Conservation (phyloP, 2,113 vertebrate species). For the Tenrec ecaudatus region DNA sequence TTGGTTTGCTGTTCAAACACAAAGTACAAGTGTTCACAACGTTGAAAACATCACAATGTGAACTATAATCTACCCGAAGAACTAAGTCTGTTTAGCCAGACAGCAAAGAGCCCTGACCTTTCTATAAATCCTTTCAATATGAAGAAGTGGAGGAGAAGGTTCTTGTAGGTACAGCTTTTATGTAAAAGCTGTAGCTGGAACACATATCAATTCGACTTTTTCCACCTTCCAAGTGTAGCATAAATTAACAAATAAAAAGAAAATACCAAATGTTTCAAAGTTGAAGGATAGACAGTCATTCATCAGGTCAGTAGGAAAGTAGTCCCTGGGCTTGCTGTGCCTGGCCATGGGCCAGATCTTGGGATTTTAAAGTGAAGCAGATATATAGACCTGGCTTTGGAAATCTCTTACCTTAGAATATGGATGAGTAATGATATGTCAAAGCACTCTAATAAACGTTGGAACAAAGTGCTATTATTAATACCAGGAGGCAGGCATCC, state of each 20-base stretch:
- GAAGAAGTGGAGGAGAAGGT: not conserved
- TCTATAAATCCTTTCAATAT: slow-evolving; percentile 11
- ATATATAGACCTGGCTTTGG: not conserved
- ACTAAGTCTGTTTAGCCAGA: not conserved
- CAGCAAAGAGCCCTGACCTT: not conserved
- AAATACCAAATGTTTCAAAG: not conserved
- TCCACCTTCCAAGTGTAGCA: not conserved
- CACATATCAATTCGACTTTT: not conserved
- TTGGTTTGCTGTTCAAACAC: not conserved
- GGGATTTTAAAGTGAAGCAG: not conserved
- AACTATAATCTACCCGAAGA: not conserved
- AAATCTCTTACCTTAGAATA: slow-evolving; percentile 20
- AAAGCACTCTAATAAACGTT: not conserved
- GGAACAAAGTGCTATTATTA: not conserved
- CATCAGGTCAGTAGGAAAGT: not conserved
- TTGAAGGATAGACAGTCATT: not conserved
- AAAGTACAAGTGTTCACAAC: not conserved
- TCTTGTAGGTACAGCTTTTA: not conserved
- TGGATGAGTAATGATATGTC: not conserved
- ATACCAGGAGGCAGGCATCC: not conserved
- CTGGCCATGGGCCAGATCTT: not conserved
- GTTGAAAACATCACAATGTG: not conserved
- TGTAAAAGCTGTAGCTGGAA: not conserved
- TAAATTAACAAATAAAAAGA: not conserved
- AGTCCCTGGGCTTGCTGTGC: not conserved